Base-by-base conservation (phyloP, 1,140 invertebrate genomes). In the Glomeris maerens region DNA sequence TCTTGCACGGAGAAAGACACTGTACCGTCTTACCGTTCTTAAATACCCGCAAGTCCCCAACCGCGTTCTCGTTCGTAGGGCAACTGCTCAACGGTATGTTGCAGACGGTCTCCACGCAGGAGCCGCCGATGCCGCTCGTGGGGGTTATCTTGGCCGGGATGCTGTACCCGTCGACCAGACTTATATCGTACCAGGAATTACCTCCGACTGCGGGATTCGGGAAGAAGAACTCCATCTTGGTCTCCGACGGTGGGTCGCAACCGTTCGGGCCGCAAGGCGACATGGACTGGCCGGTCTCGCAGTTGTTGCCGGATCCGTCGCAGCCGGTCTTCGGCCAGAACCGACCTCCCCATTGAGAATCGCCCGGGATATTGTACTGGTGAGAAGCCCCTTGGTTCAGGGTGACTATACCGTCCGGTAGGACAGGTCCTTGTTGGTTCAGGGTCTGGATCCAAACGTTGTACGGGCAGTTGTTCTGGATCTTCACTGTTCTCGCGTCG, bases 281-380 rank as follows among this genome's bases (percentile, higher is more conserved):
- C 7, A 54, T 26, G 2, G 45, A 51, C 14, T 56, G 52, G 2
- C 56, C 56, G 0, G 53, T 47, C 47, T 55, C 27, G 27, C 56
- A 58, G 42, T 56, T 56, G 3, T 58, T 50, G 13, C 56, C 56
- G 41, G 27, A 45, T 3, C 29, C 45, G 31, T 56, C 56, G 38
- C 56, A 58, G 1, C 56, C 56, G 14, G 27, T 40, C 28, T 58
- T 58, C 4, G 56, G 56, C 54, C 55, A 58, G 36, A 58, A 58
- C n/a, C 56, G 26, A 41, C 56, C 56, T 21, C 52, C 54, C 56
- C 56, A 58, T 40, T 55, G 54, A n/a, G 7, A 5, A 47, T 54
- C 47, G 2, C n/a, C n/a, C n/a, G n/a, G n/a, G n/a, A n/a, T n/a
- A n/a, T n/a, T n/a, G 53, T 47, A 36, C 55, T 58, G 31, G 31